These are phyloP conservation scores for Silvanus unidentatus DNA, from an alignment of 2,888 invertebrate genomes.

Conservation along the genomic window DNA sequence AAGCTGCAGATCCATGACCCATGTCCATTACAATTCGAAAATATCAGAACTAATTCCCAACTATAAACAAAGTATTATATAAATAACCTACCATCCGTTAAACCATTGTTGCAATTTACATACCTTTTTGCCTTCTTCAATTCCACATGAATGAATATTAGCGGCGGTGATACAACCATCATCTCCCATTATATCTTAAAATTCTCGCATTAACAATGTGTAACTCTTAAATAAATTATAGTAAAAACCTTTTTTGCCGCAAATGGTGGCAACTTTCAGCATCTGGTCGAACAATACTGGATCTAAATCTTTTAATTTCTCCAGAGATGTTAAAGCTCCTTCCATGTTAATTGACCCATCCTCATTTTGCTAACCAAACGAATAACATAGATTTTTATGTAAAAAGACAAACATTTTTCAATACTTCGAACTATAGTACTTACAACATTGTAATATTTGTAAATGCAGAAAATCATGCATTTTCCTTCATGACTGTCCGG, in stretches of 20 bases:
- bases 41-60: no score
- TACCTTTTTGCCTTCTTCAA: slow-evolving; percentile 7
- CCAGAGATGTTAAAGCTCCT: neutral
- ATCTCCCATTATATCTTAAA: neutral
- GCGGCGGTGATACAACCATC: neutral
- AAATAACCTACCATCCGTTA: no score
- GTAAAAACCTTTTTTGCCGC: neutral
- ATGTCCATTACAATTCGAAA: no score
- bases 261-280: neutral
- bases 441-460: neutral
- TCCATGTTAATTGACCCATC: neutral
- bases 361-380: neutral
- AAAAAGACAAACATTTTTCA: no score
- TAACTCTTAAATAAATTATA: no score
- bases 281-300: neutral
- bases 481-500: neutral
- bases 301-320: neutral
- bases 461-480: slow-evolving; percentile 1
- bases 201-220: no score
- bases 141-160: neutral
- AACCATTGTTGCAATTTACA: no score
- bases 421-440: no score
- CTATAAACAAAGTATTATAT: no score
- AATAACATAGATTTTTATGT: no score
- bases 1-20: no score